Conservation (phyloP, 1,140 invertebrate species). For the Chelonus insularis region DNA sequence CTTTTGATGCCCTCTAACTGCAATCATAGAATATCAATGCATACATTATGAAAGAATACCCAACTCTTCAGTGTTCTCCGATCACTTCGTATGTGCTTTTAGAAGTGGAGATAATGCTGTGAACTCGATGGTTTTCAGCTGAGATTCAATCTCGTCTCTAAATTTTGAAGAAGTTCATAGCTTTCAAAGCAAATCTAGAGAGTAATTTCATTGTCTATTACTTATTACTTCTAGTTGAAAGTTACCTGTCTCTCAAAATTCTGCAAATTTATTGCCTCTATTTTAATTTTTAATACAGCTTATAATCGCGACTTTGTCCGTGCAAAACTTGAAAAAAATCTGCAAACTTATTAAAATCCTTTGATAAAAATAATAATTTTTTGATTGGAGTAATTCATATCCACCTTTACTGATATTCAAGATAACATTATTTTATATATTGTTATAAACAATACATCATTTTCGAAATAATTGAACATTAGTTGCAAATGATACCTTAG, state of each 20-base stretch:
- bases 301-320: too few relatives aligned
- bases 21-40: conserved; percentile 1
- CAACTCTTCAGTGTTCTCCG: too few relatives aligned
- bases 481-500: too few relatives aligned
- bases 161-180: conserved; percentile 3
- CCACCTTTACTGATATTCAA: too few relatives aligned
- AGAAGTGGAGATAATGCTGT: not conserved
- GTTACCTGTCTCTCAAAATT: not conserved
- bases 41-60: not conserved
- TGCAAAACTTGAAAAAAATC: too few relatives aligned
- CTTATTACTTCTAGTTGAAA: conserved; percentile 2
- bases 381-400: too few relatives aligned
- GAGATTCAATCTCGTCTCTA: not conserved
- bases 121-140: not conserved
- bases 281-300: too few relatives aligned
- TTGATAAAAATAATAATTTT: too few relatives aligned
- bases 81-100: conserved; percentile 3
- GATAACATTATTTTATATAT: too few relatives aligned
- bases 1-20: not conserved
- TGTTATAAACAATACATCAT: too few relatives aligned
- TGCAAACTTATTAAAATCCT: too few relatives aligned
- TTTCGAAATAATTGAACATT: too few relatives aligned
- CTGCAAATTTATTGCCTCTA: not conserved
- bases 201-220: conserved; percentile 16
- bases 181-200: conserved; percentile 11